phyloP scores from a whole-genome alignment of 2,888 invertebrate species.

The Agonopterix arenella region DNA sequence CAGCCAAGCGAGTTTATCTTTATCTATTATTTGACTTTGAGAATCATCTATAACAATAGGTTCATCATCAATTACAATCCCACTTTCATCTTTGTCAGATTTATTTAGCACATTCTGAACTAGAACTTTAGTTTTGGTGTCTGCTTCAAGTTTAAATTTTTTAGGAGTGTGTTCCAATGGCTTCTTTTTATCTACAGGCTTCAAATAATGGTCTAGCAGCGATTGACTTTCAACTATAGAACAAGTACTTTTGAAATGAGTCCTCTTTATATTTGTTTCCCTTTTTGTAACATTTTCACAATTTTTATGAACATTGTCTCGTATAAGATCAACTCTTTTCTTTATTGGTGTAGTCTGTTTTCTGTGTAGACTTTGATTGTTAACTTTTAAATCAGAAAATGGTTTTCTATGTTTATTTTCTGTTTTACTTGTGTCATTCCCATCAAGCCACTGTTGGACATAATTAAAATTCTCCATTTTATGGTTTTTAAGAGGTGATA shows the following conservation, averaged over 20 bases:
- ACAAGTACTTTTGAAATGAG: conserved; percentile 19
- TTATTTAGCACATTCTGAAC: background rate
- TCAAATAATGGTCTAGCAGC: conserved; percentile 8
- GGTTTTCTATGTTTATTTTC: conserved; percentile 36
- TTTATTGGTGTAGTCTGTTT: conserved; percentile 1
- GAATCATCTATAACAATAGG: conserved; percentile 45
- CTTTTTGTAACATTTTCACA: conserved; percentile 1
- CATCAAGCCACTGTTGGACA: conserved; percentile 55
- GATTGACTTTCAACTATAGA: conserved; percentile 7
- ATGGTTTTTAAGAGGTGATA: conserved; percentile 15
- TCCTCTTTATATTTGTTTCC: conserved; percentile 5
- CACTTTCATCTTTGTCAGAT: conserved; percentile 44
- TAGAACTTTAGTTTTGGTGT: conserved; percentile 1
- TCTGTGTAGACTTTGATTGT: conserved; percentile 17
- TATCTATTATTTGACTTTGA: conserved; percentile 36
- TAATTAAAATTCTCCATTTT: conserved; percentile 47
- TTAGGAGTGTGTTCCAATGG: conserved; percentile 8
- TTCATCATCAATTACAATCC: conserved; percentile 41
- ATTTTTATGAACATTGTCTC: conserved; percentile 9
- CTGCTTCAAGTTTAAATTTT: conserved; percentile 8
- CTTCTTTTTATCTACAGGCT: conserved; percentile 4
- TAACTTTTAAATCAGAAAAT: conserved; percentile 49
- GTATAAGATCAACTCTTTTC: conserved; percentile 6
- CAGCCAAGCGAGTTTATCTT: conserved; percentile 49
- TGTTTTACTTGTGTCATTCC: conserved; percentile 22